phyloP scores from a whole-genome alignment of 2,888 invertebrate genomes.

The Nipponacmea schrenckii region DNA sequence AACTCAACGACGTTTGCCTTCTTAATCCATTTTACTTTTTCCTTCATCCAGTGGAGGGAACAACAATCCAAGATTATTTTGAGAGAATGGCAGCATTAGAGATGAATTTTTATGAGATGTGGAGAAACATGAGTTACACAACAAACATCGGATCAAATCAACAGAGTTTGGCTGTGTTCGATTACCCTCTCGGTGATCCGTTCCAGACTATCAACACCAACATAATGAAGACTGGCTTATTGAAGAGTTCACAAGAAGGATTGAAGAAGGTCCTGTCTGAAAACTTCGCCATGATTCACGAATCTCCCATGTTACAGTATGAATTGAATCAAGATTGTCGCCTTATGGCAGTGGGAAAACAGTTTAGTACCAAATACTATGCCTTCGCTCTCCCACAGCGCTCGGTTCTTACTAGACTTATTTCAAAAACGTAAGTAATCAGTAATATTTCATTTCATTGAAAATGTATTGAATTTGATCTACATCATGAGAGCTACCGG shows the following conservation, averaged over 20 bases:
- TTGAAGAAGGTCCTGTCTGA: conserved; percentile 74
- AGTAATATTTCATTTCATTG: too few relatives aligned
- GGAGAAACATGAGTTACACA: conserved; percentile 48
- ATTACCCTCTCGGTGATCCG: conserved; percentile 91
- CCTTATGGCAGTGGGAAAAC: conserved; percentile 44
- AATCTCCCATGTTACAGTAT: conserved; percentile 50
- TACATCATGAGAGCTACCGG: too few relatives aligned
- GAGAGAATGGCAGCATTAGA: conserved; percentile 43
- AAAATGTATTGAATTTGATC: too few relatives aligned
- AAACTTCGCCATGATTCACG: conserved; percentile 46
- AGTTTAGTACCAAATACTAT: conserved; percentile 49
- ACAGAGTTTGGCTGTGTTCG: conserved; percentile 45
- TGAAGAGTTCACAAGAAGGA: conserved; percentile 78
- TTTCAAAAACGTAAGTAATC: conserved; percentile 35
- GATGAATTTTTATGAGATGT: conserved; percentile 40
- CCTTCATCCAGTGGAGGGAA: conserved; percentile 22
- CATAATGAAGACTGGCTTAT: conserved; percentile 84
- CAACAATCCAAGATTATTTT: conserved; percentile 38
- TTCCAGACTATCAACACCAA: conserved; percentile 83
- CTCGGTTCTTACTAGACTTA: conserved; percentile 35
- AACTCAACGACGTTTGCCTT: too few relatives aligned
- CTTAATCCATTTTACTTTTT: too few relatives aligned
- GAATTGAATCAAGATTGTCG: conserved; percentile 39
- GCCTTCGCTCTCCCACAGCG: conserved; percentile 47
- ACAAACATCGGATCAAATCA: conserved; percentile 12